A percentile compares a stretch with the other conserved stretches of the same genome.
These are phyloP conservation scores for Dichetophora obliterata DNA, from an alignment of 2,888 invertebrate genomes.

Conservation along the genomic window DNA sequence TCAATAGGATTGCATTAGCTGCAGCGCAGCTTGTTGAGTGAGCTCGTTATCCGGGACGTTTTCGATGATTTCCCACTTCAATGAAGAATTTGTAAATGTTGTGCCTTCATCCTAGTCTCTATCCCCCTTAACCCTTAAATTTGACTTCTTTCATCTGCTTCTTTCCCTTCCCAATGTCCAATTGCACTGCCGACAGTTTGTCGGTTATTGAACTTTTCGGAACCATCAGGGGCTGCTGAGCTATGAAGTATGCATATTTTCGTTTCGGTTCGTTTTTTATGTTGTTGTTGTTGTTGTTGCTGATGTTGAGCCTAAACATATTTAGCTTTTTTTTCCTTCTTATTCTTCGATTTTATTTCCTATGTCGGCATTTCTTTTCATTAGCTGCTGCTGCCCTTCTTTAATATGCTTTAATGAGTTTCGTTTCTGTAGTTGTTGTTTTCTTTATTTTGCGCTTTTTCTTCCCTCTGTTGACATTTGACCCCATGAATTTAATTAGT, in stretches of 20 bases:
- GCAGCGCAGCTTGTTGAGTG: constrained; percentile 12
- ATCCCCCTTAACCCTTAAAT: not conserved
- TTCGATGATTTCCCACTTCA: constrained; percentile 35
- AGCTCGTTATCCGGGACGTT: constrained; percentile 7
- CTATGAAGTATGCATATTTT: not conserved
- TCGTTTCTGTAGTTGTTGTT: constrained; percentile 5
- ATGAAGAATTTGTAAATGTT: constrained; percentile 34
- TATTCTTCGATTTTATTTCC: not conserved
- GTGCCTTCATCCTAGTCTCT: not conserved
- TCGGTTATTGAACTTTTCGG: constrained; percentile 33
- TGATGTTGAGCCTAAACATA: not conserved
- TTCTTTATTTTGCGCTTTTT: constrained; percentile 46
- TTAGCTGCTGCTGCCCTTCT: constrained; percentile 39
- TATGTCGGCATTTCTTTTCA: constrained; percentile 39
- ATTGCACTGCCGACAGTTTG: not conserved
- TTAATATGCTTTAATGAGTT: constrained; percentile 33
- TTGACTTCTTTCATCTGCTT: not conserved
- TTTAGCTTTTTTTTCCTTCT: not conserved
- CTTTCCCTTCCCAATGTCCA: not conserved
- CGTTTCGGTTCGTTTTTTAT: not conserved
- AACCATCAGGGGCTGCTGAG: constrained; percentile 19
- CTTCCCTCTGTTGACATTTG: constrained; percentile 35
- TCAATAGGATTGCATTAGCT: constrained; percentile 30
- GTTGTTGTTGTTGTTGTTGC: not conserved
- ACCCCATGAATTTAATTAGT: constrained; percentile 28